These are phyloP conservation scores for Nomada goodeniana DNA, from an alignment of 2,888 invertebrate species.

Conservation along the genomic window DNA sequence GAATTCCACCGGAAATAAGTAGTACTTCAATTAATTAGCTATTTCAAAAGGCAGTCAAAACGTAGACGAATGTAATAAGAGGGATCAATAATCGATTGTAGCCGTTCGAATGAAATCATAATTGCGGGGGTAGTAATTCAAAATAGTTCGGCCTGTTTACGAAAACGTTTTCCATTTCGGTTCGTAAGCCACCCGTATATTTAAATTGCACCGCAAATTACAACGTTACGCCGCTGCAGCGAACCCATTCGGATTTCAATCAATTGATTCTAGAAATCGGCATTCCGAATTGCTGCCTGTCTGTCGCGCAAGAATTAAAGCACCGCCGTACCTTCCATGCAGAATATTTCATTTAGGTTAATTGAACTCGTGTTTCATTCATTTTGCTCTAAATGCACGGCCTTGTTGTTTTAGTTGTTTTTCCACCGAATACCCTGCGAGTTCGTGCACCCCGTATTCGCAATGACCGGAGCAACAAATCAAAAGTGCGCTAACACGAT, in stretches of 20 bases:
- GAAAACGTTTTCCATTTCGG: too few relatives aligned
- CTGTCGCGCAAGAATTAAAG: background rate
- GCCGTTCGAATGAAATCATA: too few relatives aligned
- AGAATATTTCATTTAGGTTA: background rate
- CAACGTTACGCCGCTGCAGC: background rate
- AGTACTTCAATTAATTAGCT: too few relatives aligned
- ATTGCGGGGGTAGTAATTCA: too few relatives aligned
- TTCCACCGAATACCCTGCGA: background rate
- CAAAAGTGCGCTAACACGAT: slow-evolving; percentile 8
- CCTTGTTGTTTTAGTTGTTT: background rate
- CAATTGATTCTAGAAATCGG: background rate
- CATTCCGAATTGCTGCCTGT: too few relatives aligned
- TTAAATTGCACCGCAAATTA: too few relatives aligned
- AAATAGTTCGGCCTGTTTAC: too few relatives aligned
- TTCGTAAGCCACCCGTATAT: too few relatives aligned
- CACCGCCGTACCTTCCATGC: background rate
- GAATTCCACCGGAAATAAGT: too few relatives aligned
- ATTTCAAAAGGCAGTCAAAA: too few relatives aligned
- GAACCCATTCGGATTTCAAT: background rate
- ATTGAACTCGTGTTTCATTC: background rate
- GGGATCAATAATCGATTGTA: too few relatives aligned
- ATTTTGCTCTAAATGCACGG: background rate
- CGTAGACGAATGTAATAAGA: too few relatives aligned
- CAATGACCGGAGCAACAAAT: slow-evolving; percentile 19
- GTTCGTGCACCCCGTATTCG: background rate